Evolutionary conservation across 2,888 invertebrate species (phyloP).

Genomic region (Coecobrya sp.): DNA sequence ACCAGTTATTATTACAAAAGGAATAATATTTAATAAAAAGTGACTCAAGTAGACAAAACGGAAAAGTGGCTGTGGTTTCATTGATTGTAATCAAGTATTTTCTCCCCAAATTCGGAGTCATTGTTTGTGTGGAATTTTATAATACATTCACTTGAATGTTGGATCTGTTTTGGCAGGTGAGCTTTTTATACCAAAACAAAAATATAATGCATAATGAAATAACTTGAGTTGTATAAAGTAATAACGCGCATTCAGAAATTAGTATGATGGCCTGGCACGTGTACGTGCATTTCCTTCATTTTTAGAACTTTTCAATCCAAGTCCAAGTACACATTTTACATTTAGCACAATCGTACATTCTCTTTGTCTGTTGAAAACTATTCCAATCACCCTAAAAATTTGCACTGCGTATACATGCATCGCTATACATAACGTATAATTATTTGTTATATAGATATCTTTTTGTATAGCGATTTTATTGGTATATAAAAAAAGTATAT

Average conservation of each 20-base stretch:
- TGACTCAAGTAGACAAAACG: slow-evolving; percentile 24
- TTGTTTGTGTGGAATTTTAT: slow-evolving; percentile 26
- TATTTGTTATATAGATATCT: slow-evolving; percentile 54
- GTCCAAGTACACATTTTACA: background rate
- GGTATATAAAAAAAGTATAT: slow-evolving; percentile 20
- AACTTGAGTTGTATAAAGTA: background rate
- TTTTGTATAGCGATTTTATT: slow-evolving; percentile 41
- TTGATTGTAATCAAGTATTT: slow-evolving; percentile 67
- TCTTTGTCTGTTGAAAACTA: background rate
- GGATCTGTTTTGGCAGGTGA: slow-evolving; percentile 81
- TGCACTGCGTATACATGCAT: slow-evolving; percentile 52
- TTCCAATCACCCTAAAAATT: slow-evolving; percentile 67
- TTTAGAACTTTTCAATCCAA: background rate
- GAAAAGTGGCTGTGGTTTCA: slow-evolving; percentile 48
- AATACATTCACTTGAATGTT: slow-evolving; percentile 74
- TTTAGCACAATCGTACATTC: no score
- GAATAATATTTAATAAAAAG: slow-evolving; percentile 53
- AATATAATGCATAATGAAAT: background rate
- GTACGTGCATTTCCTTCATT: no score
- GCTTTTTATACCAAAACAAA: slow-evolving; percentile 26
- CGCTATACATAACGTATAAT: slow-evolving; percentile 31
- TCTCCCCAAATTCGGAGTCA: slow-evolving; percentile 71
- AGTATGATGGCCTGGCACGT: no score
- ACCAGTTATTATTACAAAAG: slow-evolving; percentile 19
- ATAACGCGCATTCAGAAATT: no score